Conservation (phyloP, 2,797 vertebrate species). For the Simalia tracyae region DNA sequence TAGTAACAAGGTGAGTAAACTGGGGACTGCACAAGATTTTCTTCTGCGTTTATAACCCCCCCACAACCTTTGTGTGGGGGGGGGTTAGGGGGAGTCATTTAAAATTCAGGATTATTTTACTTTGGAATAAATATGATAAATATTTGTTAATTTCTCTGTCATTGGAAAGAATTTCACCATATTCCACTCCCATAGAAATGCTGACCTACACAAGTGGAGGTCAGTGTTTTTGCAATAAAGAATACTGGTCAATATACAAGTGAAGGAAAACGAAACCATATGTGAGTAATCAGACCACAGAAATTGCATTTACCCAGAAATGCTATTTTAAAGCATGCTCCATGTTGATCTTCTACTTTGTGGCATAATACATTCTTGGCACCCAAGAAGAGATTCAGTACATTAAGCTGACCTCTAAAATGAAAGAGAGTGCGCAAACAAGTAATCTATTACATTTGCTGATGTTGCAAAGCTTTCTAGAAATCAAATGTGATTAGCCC, state of each 20-base stretch:
- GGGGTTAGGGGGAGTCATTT: neutral
- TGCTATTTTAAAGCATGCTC: conserved; percentile 80
- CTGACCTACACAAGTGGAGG: conserved; percentile 73
- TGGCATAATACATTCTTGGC: conserved; percentile 78
- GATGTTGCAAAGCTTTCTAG: conserved; percentile 34
- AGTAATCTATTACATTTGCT: conserved; percentile 48
- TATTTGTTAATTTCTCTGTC: conserved; percentile 67
- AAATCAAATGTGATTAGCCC: conserved; percentile 47
- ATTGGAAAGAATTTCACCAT: conserved; percentile 70
- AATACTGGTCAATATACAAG: conserved; percentile 82
- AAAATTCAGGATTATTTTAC: neutral
- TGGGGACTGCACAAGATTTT: neutral
- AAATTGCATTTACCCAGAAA: conserved; percentile 78
- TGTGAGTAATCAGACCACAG: conserved; percentile 80
- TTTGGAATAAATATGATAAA: conserved; percentile 20
- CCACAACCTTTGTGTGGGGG: neutral
- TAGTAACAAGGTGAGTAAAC: neutral
- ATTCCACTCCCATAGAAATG: conserved; percentile 70
- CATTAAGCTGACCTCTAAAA: conserved; percentile 70
- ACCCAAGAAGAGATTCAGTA: conserved; percentile 68
- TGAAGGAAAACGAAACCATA: conserved; percentile 80
- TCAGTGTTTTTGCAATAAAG: conserved; percentile 78
- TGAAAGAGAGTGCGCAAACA: neutral
- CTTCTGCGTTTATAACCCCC: neutral
- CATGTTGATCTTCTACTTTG: conserved; percentile 78